Conservation (phyloP, 2,888 invertebrate species). For the Athripsodes cinereus region DNA sequence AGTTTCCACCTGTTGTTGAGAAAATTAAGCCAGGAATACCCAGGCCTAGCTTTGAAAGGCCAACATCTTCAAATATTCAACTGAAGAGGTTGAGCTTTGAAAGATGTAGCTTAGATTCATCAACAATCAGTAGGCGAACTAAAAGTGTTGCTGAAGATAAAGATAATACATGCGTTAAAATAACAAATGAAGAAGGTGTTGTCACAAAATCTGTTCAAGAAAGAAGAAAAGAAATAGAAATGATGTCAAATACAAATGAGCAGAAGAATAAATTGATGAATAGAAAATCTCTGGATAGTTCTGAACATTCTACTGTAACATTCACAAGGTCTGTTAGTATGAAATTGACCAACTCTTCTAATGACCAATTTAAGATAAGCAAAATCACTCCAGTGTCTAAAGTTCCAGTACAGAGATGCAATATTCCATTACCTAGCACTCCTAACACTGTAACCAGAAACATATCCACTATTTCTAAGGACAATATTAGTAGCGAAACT, state of each 20-base stretch:
- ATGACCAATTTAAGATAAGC: constrained; percentile 13
- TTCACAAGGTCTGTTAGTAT: constrained; percentile 22
- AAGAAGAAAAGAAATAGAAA: constrained; percentile 45
- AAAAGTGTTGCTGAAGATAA: constrained; percentile 31
- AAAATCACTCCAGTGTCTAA: constrained; percentile 13
- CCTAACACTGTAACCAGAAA: background rate
- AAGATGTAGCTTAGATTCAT: constrained; percentile 47
- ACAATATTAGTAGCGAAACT: constrained; percentile 1
- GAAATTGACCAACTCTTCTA: constrained; percentile 15
- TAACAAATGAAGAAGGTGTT: constrained; percentile 28
- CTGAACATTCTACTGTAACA: constrained; percentile 8
- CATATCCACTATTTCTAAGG: background rate
- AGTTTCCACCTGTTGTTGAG: constrained; percentile 11
- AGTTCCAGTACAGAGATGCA: constrained; percentile 17
- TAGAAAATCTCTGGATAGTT: constrained; percentile 13
- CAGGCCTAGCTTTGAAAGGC: constrained; percentile 27
- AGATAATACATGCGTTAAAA: constrained; percentile 31
- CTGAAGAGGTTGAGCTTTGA: constrained; percentile 46
- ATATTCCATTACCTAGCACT: constrained; percentile 18
- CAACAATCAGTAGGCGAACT: constrained; percentile 36
- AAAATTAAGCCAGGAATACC: constrained; percentile 21
- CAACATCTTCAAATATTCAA: constrained; percentile 39
- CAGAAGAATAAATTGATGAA: constrained; percentile 12
- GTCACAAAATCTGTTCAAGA: constrained; percentile 41
- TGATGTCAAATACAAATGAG: constrained; percentile 30